Evolutionary conservation across 2,797 vertebrate genomes (phyloP), one percentile per base, ranked within the genome.

Genomic region (Pygocentrus nattereri): DNA sequence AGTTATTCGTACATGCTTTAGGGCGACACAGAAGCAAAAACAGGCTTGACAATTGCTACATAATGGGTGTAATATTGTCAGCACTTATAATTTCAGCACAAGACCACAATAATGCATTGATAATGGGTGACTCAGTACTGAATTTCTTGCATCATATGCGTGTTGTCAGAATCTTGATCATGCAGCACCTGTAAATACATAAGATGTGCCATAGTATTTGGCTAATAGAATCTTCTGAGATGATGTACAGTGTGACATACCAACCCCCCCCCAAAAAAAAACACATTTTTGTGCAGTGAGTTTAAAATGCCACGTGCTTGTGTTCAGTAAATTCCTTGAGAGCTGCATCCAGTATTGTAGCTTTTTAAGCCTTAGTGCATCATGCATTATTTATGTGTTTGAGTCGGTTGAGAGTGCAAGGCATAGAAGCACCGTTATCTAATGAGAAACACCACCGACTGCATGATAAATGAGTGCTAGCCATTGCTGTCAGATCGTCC

Each of bases 331-430:
- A 76, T 79, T 86, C 76, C 77, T 44, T 47, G 79, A 85, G 74
- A 87, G 89, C 78, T 41, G 64, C 76, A 4, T 65, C 80, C 78
- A 76, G 72, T 82, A 86, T 83, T 80, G 82, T 78, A 54, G 81
- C 67, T 79, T 61, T 50, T 65, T 80, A 85, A 44, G 84, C 85
- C 75, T 84, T 47, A 41, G 62, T 50, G 56, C 62, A 58, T 85
- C 54, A 82, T 88, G 85, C 90, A 88, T 85, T 87, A 85, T 89
- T 90, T 74, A 90, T 87, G 77, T 68, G 49, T 78, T 74, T 47
- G 62, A 85, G 74, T 87, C 27, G 30, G 79, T 87, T 86, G 59
- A 82, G 72, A 84, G 82, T 84, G 76, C 75, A 47, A 79, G 5
- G 73, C 16, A 19, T 38, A 61, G 50, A 15, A 44, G n/a, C 7